phyloP scores from a whole-genome alignment of 1,140 invertebrate species.

The Zaprionus capensis region DNA sequence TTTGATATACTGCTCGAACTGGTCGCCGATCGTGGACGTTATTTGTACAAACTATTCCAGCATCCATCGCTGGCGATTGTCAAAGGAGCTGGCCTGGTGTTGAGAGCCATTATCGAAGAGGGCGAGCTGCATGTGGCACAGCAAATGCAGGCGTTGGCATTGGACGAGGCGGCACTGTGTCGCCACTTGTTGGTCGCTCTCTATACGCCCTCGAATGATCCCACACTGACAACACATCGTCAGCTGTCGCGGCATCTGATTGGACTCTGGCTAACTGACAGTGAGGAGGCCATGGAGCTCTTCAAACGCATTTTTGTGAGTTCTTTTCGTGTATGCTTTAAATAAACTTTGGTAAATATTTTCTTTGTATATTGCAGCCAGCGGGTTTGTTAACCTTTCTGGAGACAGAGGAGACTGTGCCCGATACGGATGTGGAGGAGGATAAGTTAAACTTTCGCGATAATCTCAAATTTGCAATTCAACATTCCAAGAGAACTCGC shows the following conservation, averaged over 20 bases:
- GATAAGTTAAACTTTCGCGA: constrained; percentile 94
- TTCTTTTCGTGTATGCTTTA: constrained; percentile 8
- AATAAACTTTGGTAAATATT: not conserved
- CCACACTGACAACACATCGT: constrained; percentile 91
- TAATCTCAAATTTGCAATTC: constrained; percentile 97
- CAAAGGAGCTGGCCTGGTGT: constrained; percentile 98
- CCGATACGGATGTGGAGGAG: constrained; percentile 89
- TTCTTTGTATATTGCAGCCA: constrained; percentile 85
- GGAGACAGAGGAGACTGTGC: constrained; percentile 94
- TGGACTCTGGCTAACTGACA: constrained; percentile 98
- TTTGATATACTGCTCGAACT: constrained; percentile 98
- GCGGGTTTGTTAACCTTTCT: constrained; percentile 95
- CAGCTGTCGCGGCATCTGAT: constrained; percentile 98
- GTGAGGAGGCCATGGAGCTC: constrained; percentile 95
- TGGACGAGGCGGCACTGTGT: constrained; percentile 98
- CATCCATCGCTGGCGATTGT: constrained; percentile 99
- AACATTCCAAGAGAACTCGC: constrained; percentile 88
- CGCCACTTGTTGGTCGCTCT: constrained; percentile 96
- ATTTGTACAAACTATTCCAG: constrained; percentile 97
- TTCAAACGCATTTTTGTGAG: constrained; percentile 94
- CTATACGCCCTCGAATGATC: constrained; percentile 92
- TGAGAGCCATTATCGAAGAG: constrained; percentile 99
- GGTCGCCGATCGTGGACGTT: constrained; percentile 95
- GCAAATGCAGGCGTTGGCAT: constrained; percentile 97
- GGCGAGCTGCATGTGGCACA: constrained; percentile 94